A percentile compares a stretch with the other conserved stretches of the same genome.
Conservation (phyloP, 2,113 vertebrate genomes). For the Oreochromis niloticus region DNA sequence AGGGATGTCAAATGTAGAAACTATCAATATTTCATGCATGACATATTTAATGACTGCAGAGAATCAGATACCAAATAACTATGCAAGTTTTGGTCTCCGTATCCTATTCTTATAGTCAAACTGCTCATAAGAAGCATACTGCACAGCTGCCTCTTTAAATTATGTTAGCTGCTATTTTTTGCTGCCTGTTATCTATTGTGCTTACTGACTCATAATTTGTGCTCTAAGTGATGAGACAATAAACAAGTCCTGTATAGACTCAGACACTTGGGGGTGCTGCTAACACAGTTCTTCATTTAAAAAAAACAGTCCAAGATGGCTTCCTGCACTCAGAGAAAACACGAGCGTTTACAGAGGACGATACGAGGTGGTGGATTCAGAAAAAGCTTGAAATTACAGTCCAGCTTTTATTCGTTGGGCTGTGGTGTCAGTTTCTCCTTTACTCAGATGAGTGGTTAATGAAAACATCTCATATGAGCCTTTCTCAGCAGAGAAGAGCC, state of each 20-base stretch:
- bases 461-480: background rate
- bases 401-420: background rate
- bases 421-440: background rate
- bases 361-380: background rate
- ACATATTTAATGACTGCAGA: background rate
- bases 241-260: background rate
- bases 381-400: background rate
- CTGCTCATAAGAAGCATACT: background rate
- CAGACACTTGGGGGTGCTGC: slow-evolving; percentile 32
- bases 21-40: background rate
- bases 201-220: background rate
- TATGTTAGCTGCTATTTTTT: background rate
- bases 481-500: background rate
- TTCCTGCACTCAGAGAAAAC: background rate
- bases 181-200: background rate
- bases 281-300: background rate
- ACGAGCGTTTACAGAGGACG: background rate
- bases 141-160: background rate
- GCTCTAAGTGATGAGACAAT: background rate
- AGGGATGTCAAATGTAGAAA: background rate
- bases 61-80: background rate
- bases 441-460: background rate
- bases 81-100: fast-evolving
- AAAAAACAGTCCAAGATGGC: slow-evolving; percentile 13
- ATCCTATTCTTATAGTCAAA: background rate